Evolutionary conservation across 2,888 invertebrate species (phyloP).

Genomic region (Stenoptilia bipunctidactyla): DNA sequence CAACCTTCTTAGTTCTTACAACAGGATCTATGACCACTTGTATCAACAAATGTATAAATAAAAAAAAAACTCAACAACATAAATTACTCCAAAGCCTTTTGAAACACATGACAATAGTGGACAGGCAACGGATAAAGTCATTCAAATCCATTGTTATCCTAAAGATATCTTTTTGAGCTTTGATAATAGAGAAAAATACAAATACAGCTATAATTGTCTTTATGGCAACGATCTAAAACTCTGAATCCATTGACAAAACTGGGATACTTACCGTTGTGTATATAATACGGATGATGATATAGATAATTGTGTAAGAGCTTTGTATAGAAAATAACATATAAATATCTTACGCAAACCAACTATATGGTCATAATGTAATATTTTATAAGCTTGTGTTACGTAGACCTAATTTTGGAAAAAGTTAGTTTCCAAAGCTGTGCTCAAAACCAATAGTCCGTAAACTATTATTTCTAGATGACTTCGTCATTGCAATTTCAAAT

Average conservation of each 20-base stretch:
- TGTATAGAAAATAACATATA: constrained; percentile 27
- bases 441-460: too few species aligned
- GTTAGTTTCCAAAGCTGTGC: too few species aligned
- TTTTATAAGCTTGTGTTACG: too few species aligned
- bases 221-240: too few species aligned
- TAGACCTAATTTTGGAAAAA: too few species aligned
- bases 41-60: constrained; percentile 39
- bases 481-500: too few species aligned
- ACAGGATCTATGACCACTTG: constrained; percentile 29
- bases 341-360: too few species aligned
- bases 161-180: constrained; percentile 22
- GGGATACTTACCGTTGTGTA: constrained; percentile 21
- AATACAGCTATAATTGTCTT: too few species aligned
- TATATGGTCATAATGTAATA: too few species aligned
- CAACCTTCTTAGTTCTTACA: too few species aligned
- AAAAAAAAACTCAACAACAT: constrained; percentile 37
- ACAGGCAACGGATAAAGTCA: constrained; percentile 56
- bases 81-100: constrained; percentile 43
- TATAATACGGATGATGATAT: constrained; percentile 56
- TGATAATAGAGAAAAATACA: too few species aligned
- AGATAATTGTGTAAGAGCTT: constrained; percentile 8
- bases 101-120: constrained; percentile 33
- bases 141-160: constrained; percentile 63
- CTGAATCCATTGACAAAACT: neutral
- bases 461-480: too few species aligned